Evolutionary conservation across 1,140 invertebrate species (phyloP).

Genomic region (Zaprionus africanus): DNA sequence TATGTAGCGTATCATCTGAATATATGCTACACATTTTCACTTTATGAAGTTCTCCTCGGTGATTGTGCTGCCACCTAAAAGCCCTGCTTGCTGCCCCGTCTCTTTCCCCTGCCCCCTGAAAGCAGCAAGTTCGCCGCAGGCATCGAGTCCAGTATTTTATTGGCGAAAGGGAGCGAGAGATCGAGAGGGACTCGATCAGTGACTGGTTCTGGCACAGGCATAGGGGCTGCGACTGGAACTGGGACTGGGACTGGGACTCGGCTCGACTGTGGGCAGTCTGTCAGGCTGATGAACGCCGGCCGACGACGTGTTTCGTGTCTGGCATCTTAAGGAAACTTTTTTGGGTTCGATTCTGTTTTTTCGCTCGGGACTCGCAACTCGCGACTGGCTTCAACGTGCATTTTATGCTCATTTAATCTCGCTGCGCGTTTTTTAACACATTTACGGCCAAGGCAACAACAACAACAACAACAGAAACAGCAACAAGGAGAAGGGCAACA

Average conservation of each 20-base stretch:
- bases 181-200: constrained; percentile 18
- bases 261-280: constrained; percentile 53
- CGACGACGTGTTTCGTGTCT: constrained; percentile 67
- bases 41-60: constrained; percentile 62
- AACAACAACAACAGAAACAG: background rate
- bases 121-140: constrained; percentile 46
- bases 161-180: constrained; percentile 47
- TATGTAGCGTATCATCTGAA: constrained; percentile 47
- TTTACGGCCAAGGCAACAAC: constrained; percentile 45
- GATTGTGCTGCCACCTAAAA: constrained; percentile 18
- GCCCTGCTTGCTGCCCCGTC: background rate
- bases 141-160: constrained; percentile 66
- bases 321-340: constrained; percentile 72
- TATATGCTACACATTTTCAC: constrained; percentile 77
- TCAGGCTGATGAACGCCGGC: constrained; percentile 71
- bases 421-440: constrained; percentile 79
- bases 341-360: constrained; percentile 49
- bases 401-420: constrained; percentile 82
- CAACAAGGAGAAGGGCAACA: background rate
- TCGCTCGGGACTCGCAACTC: constrained; percentile 7
- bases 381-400: constrained; percentile 48
- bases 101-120: background rate
- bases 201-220: constrained; percentile 36
- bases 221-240: constrained; percentile 6
- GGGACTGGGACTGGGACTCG: constrained; percentile 20